Percentiles rank a stretch among this genome's conserved stretches.
phyloP scores from a whole-genome alignment of 2,888 invertebrate species.

The Bombyx huttoni region DNA sequence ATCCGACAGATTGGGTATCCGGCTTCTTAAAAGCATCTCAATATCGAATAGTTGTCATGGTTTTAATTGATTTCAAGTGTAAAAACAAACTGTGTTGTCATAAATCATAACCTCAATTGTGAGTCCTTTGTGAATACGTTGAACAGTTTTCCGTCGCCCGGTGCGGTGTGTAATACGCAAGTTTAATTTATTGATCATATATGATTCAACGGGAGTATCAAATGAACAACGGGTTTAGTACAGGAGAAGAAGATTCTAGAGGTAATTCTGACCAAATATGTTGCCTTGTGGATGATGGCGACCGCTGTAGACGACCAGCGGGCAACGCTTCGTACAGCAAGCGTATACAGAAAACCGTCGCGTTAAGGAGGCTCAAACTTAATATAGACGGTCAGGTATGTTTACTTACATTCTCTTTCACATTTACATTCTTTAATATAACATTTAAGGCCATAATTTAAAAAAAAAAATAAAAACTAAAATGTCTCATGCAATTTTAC shows the following conservation, averaged over 20 bases:
- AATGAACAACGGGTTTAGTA: conserved; percentile 91
- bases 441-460: too few relatives aligned
- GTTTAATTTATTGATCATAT: conserved; percentile 56
- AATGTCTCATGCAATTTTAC: conserved; percentile 1
- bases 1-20: conserved; percentile 15
- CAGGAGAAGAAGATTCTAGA: conserved; percentile 91
- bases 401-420: conserved; percentile 1
- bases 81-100: conserved; percentile 46
- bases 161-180: conserved; percentile 41
- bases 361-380: conserved; percentile 90
- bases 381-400: conserved; percentile 80
- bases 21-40: conserved; percentile 18
- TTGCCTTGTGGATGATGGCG: conserved; percentile 91
- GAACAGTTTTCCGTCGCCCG: conserved; percentile 37
- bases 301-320: conserved; percentile 88
- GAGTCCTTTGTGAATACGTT: conserved; percentile 58
- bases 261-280: conserved; percentile 92
- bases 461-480: too few relatives aligned
- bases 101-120: conserved; percentile 57
- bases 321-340: conserved; percentile 98
- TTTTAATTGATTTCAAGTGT: conserved; percentile 26
- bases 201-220: conserved; percentile 73
- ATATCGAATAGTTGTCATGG: conserved; percentile 24
- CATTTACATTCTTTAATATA: conserved; percentile 10
- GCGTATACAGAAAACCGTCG: conserved; percentile 95